Base-by-base conservation (phyloP, 2,888 invertebrate species). In the Limnephilus rhombicus region DNA sequence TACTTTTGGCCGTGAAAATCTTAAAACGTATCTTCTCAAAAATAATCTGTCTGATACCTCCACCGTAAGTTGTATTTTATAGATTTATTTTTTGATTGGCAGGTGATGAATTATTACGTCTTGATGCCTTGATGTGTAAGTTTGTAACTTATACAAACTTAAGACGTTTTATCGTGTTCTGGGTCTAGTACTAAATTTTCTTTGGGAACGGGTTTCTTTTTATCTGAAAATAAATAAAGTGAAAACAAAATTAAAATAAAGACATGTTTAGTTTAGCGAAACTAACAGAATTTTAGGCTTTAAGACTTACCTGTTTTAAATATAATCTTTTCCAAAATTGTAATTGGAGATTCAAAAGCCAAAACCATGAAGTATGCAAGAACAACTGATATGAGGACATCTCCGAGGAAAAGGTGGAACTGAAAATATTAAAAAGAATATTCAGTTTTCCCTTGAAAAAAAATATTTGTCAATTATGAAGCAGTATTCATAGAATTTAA, bases 281-380 rank as follows among this genome's bases (percentile, higher is more conserved):
- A 49, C 2, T 15, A 15, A 15, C 13, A 45, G 13, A 12, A 7
- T 45, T 13, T 49, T 49, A 18, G 9, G 37, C 3, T 85, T 85
- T 18, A 31, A 37, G 3, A 85, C 85, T 9, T 87, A 87, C 87
- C 80, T 86, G 41, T 87, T 80, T 91, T 91, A 49, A 91, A 91
- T n/a, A 87, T 87, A 34, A 80, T n/a, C 41, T 91, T 91, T 41
- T 91, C 91, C 80, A 91, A 31, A 12, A 87, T 29, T 41, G 49
- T 86, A 4, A 91, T n/a, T 9, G 91, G 91, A 9, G 91, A 91
- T 80, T 91, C 91, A 45, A 85, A 91, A 80, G 80, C 87, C 37
- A 91, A 31, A 15, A 85, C 41, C 41, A 91, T 31, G 80, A 91
- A 41, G 41, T 41, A 89, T 24, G 89, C 53, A 0, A 91, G 24